Conservation (phyloP, 2,797 vertebrate species). For the Thripadectes ignobilis region DNA sequence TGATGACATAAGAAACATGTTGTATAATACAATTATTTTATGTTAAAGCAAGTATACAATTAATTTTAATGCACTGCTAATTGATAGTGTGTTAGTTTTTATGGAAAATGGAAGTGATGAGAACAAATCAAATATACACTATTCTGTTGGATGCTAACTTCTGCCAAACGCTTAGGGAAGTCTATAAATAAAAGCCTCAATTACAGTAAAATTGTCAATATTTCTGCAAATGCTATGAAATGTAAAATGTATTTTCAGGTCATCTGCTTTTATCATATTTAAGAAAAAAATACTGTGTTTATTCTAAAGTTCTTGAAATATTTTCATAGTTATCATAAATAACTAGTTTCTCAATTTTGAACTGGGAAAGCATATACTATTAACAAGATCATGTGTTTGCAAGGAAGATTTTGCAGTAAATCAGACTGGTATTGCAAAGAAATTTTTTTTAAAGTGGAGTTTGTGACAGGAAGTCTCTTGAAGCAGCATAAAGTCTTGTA, state of each 20-base stretch:
- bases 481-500: not conserved
- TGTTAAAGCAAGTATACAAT: conserved; percentile 12
- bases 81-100: conserved; percentile 12
- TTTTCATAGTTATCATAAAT: not conserved
- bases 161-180: not conserved
- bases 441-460: not conserved
- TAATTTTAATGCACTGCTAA: conserved; percentile 32
- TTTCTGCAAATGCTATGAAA: not conserved
- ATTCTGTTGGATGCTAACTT: not conserved
- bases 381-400: not conserved
- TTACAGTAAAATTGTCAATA: not conserved
- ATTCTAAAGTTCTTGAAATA: not conserved
- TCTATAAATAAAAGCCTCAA: not conserved
- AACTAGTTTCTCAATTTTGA: not conserved
- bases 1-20: not conserved
- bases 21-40: not conserved
- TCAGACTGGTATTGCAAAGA: not conserved
- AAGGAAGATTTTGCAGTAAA: not conserved
- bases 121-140: not conserved
- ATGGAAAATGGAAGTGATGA: not conserved
- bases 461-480: not conserved
- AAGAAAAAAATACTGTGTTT: not conserved
- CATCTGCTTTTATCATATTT: not conserved
- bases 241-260: not conserved
- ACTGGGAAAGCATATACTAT: not conserved